These are phyloP conservation scores for Agrenia bidenticulata DNA, from an alignment of 2,888 invertebrate species.

Conservation along the genomic window DNA sequence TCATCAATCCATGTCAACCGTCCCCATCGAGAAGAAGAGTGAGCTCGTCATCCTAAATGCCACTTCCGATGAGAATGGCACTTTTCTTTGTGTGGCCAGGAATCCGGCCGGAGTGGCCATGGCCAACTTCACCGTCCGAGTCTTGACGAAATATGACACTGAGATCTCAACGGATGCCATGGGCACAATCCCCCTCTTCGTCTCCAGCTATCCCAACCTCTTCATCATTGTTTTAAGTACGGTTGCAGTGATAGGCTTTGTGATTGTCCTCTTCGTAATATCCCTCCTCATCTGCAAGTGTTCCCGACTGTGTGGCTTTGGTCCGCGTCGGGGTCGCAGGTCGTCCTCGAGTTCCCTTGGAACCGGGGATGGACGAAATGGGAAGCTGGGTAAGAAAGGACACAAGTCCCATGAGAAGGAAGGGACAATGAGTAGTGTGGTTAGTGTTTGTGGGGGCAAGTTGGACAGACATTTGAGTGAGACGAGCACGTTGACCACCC, in stretches of 20 bases:
- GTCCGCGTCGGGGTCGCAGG: slow-evolving; percentile 25
- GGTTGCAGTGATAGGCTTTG: slow-evolving; percentile 51
- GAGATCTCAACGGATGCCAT: slow-evolving; percentile 37
- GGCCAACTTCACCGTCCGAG: slow-evolving; percentile 74
- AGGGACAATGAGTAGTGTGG: slow-evolving; percentile 36
- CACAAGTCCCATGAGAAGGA: slow-evolving; percentile 32
- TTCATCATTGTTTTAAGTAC: slow-evolving; percentile 50
- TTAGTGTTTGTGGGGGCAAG: slow-evolving; percentile 44
- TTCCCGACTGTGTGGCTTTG: slow-evolving; percentile 44
- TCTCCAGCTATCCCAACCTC: slow-evolving; percentile 49
- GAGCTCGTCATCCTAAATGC: slow-evolving; percentile 77
- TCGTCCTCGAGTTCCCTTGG: slow-evolving; percentile 26
- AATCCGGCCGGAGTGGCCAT: slow-evolving; percentile 78
- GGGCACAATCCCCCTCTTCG: slow-evolving; percentile 44
- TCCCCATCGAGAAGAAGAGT: slow-evolving; percentile 69
- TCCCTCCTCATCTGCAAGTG: slow-evolving; percentile 63
- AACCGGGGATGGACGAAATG: slow-evolving; percentile 27
- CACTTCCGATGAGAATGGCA: slow-evolving; percentile 77
- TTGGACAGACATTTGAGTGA: slow-evolving; percentile 50
- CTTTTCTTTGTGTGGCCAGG: slow-evolving; percentile 80
- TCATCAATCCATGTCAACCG: slow-evolving; percentile 25
- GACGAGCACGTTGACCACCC: slow-evolving; percentile 50
- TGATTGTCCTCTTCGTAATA: slow-evolving; percentile 67
- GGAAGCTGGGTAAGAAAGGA: slow-evolving; percentile 30
- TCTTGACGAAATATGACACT: slow-evolving; percentile 49